Evolutionary conservation across 1,140 invertebrate species (phyloP), one percentile per base, ranked within the genome.

Genomic region (Lamellibrachia luymesi): DNA sequence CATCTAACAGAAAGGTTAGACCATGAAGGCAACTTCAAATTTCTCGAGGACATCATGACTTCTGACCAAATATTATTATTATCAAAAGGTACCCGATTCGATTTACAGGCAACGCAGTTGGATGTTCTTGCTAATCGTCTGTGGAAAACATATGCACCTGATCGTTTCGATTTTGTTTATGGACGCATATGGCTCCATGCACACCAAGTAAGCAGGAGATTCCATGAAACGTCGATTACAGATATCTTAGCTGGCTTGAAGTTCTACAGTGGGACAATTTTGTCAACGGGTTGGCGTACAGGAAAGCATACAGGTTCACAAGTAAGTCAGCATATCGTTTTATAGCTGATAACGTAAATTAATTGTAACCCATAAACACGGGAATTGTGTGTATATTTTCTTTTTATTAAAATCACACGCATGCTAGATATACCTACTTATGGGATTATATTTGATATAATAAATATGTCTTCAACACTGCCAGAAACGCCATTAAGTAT

Each of bases 11-110:
- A 80, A 80, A 80, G 64, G 64, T 80, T 80, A 80, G 64, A 80
- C 64, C 1, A 80, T 80, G 64, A 80, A 80, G 64, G 64, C 64
- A 80, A 80, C 64, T 80, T 80, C 64, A 80, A 80, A 80, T 80
- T 80, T 80, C 64, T 80, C 64, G 64, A 80, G 64, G 64, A 80
- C 64, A 80, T 80, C 64, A 80, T 80, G 64, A 80, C 64, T 80
- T 80, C 64, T 80, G 64, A 80, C 64, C 64, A 80, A 80, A 80
- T 80, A 80, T 80, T 80, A 80, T 80, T 80, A 80, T 80, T 80
- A 80, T 80, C 64, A 80, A 80, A 80, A 80, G 64, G 64, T 80
- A 80, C 64, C 64, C 64, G 64, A 80, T 80, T 80, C 64, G 13
- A 80, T 22, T 80, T 80, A 80, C 64, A 10, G 64, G 64, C 64